Base-by-base conservation (phyloP, 2,113 vertebrate species). In the Nothoprocta perdicaria region DNA sequence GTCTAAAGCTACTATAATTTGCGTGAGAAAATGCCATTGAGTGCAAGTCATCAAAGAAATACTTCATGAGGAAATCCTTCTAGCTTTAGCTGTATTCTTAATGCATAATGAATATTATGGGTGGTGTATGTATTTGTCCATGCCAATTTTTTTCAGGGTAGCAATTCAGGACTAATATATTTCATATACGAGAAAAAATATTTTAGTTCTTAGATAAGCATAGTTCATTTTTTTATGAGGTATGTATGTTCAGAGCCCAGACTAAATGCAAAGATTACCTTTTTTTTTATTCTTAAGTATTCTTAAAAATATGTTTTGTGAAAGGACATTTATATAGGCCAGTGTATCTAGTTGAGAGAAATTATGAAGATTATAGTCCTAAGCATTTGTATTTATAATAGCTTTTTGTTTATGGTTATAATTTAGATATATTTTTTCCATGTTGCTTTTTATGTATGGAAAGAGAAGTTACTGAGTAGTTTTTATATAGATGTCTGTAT, bases 361-460 rank as follows among this genome's bases (percentile, higher is more conserved):
- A 78, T 57, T 1, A 1, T n/a, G 10, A 55, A 69, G 9, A 52
- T 40, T 40, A 31, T 33, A 31, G n/a, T 85, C 14, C 82, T 29
- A 48, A 9, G 16, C 4, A 45, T 78, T 50, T 61, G 14, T 22
- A 21, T 84, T 86, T 90, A 35, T 80, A 31, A 65, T 46, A 80
- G 2, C 0, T 14, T 66, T 45, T 46, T 12, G 6, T 31, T 55
- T 52, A 18, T 9, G 66, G 7, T 5, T 0, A 35, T 50, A 35
- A 86, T 83, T 74, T 9, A 45, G 24, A 1, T 67, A 1, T 62
- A 15, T 22, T 80, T 26, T 84, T 79, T 65, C 45, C 45, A 1
- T 5, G 43, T 50, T 63, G 15, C 5, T 63, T 90, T 80, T 71
- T 67, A n/a, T 4, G 2, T 27, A 29, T 55, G 17, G 24, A 41